phyloP scores from a whole-genome alignment of 2,888 invertebrate genomes.

The Leucophora obtusa region DNA sequence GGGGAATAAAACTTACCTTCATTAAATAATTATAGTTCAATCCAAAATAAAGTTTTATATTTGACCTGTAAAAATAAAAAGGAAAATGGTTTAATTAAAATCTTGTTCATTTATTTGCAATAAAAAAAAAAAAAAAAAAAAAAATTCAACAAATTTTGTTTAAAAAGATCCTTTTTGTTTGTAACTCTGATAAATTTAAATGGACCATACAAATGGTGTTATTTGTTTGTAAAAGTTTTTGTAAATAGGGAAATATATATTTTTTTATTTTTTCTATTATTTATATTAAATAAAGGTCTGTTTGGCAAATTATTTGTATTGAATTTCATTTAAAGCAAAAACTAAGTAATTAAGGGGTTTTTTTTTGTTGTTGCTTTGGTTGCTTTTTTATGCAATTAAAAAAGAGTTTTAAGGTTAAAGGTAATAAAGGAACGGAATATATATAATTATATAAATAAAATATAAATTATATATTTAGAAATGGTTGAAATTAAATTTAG shows the following conservation, averaged over 20 bases:
- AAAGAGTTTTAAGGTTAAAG: too few relatives aligned
- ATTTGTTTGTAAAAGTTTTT: background rate
- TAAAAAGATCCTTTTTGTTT: background rate
- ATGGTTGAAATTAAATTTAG: too few relatives aligned
- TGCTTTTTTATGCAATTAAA: too few relatives aligned
- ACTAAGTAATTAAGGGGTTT: background rate
- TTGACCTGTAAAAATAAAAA: background rate
- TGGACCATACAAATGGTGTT: background rate
- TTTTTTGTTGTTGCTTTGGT: too few relatives aligned
- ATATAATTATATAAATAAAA: too few relatives aligned
- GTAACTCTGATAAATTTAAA: background rate
- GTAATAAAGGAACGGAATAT: too few relatives aligned
- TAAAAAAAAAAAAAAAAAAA: background rate
- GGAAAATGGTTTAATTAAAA: background rate
- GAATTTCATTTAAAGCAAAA: background rate
- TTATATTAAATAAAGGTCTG: background rate
- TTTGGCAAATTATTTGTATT: background rate
- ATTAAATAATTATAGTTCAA: constrained; percentile 28
- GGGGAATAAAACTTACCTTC: constrained; percentile 23
- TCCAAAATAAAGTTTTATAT: background rate
- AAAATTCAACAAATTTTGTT: background rate
- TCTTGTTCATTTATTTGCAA: background rate
- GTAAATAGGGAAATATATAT: background rate
- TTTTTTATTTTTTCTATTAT: background rate
- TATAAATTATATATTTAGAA: too few relatives aligned